Base-by-base conservation (phyloP, 92 coral and sea anemone species). In the Diadumene lineata region DNA sequence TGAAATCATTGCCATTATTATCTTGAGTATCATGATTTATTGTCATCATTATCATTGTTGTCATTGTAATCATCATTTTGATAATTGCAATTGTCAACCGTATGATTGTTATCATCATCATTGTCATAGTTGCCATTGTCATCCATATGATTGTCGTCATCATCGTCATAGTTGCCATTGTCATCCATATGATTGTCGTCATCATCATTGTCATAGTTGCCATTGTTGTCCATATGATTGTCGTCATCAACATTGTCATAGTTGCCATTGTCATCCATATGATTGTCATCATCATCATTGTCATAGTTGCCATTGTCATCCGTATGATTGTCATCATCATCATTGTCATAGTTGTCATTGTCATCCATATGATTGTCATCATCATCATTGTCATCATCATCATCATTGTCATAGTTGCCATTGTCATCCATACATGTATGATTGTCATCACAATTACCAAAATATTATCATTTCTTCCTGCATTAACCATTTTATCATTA, bases 301-400 rank as follows among this genome's bases (percentile, higher is more conserved):
- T 53, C 60, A 53, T 21, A 13, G 19, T 21, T 53, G 19, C 18
- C 60, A 53, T 53, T 23, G 19, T 16, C 6, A 16, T 53, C 60
- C 10, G 3, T 23, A 53, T 21, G 10, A 53, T 21, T 23, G 19
- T 53, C 60, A 53, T 16, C 6, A 16, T 53, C 60, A 53, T 21
- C 60, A 53, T 21, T 53, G n/a, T n/a, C n/a, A 48, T 31, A 32
- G 24, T 0, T 11, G 31, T 31, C 24, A 50, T 24, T 62, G 19
- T n/a, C n/a, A n/a, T n/a, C n/a, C 60, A 9, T 4, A 53, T 53
- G 2, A 53, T 53, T 15, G 19, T 53, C 60, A n/a, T n/a, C n/a
- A 53, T 21, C 60, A 53, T 53, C 60, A 53, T 23, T 9, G 24
- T 53, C 60, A 53, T 53, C 60, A 53, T 53, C 18, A 53, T 53